Conservation (phyloP, 1,140 invertebrate species). For the Mercenaria mercenaria region DNA sequence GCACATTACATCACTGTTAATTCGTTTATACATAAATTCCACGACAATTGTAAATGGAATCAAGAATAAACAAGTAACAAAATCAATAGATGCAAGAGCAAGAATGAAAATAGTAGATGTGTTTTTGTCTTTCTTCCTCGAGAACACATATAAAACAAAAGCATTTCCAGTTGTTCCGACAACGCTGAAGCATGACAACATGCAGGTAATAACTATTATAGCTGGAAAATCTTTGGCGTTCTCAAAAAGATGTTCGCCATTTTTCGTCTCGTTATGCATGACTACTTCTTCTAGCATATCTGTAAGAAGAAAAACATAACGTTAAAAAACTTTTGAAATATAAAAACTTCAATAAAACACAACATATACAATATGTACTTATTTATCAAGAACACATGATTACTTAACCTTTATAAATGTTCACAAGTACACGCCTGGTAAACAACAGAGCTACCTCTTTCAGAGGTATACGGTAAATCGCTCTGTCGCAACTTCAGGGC, state of each 20-base stretch:
- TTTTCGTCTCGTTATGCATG: slow-evolving; percentile 39
- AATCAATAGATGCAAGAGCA: slow-evolving; percentile 82
- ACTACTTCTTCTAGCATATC: slow-evolving; percentile 1
- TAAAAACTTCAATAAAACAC: background rate
- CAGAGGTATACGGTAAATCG: no score
- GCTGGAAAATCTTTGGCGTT: slow-evolving; percentile 65
- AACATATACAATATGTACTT: background rate
- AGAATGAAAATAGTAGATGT: slow-evolving; percentile 85
- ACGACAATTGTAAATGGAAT: slow-evolving; percentile 81
- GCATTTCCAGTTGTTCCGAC: slow-evolving; percentile 84
- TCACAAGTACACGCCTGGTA: no score
- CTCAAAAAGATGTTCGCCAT: slow-evolving; percentile 43
- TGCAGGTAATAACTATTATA: slow-evolving; percentile 71
- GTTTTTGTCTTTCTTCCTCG: slow-evolving; percentile 82
- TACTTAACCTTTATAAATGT: no score
- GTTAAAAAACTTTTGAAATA: no score
- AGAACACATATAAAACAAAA: slow-evolving; percentile 84
- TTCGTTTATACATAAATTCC: slow-evolving; percentile 71
- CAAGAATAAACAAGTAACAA: slow-evolving; percentile 81
- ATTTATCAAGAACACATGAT: background rate
- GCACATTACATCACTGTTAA: slow-evolving; percentile 79
- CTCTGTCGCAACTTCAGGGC: no score
- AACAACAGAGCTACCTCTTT: no score
- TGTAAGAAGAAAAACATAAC: background rate
- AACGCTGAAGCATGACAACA: slow-evolving; percentile 72